These are phyloP conservation scores for Chiridota heheva DNA, from an alignment of 35 echinoderm and acorn worm species.

Conservation along the genomic window DNA sequence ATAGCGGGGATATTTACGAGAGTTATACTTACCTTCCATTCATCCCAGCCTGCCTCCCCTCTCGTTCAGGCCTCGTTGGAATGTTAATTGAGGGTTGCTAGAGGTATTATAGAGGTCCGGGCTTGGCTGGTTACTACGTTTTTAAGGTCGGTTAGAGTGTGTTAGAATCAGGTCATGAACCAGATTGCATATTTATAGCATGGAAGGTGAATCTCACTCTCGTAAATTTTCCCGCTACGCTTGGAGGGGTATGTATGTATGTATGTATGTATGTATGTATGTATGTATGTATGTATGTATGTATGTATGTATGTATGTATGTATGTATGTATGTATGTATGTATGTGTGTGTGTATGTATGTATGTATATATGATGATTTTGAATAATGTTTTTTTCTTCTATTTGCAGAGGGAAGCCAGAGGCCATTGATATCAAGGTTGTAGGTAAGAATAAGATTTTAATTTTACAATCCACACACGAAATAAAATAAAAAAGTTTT, in stretches of 20 bases:
- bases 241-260: no score
- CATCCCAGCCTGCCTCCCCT: no score
- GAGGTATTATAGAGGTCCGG: no score
- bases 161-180: no score
- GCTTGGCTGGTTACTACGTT: no score
- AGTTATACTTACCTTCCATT: no score
- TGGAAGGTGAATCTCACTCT: no score
- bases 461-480: not conserved
- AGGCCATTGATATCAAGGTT: slow-evolving; percentile 62
- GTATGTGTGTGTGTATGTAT: not conserved
- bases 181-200: no score
- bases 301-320: not conserved
- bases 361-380: not conserved
- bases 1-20: no score
- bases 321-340: not conserved
- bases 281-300: not conserved
- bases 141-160: no score
- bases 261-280: not conserved
- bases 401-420: slow-evolving; percentile 52
- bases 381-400: not conserved
- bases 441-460: slow-evolving; percentile 37
- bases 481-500: not conserved
- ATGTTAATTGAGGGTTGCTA: not conserved
- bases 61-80: no score
- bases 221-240: no score